A percentile compares a stretch with the other conserved stretches of the same genome.
These are phyloP conservation scores for Sipha maydis DNA, from an alignment of 2,888 invertebrate genomes.

Conservation along the genomic window DNA sequence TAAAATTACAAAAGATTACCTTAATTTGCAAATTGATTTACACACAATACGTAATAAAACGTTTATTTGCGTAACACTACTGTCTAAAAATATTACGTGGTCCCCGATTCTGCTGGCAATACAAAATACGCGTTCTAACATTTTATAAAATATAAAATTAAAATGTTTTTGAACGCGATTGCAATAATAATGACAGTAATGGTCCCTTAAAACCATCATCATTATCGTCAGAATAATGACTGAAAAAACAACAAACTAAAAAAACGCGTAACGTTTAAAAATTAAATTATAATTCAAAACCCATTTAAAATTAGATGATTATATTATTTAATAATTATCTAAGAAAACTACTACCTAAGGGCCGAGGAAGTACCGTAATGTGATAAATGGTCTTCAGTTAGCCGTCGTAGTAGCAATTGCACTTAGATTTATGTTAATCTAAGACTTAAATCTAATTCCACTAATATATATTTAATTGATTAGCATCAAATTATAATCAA, in stretches of 20 bases:
- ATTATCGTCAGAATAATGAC: conserved; percentile 61
- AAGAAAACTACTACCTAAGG: not conserved
- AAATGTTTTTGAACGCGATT: conserved; percentile 48
- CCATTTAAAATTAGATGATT: conserved; percentile 49
- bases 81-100: conserved; percentile 54
- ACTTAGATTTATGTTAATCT: conserved; percentile 14
- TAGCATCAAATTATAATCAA: not conserved
- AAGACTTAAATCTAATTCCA: not conserved
- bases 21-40: conserved; percentile 32
- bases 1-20: conserved; percentile 40
- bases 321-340: conserved; percentile 14
- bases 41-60: conserved; percentile 34
- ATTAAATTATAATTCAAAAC: conserved; percentile 57
- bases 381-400: not conserved
- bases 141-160: conserved; percentile 39
- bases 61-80: conserved; percentile 50
- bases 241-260: conserved; percentile 52
- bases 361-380: not conserved
- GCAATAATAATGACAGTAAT: conserved; percentile 61
- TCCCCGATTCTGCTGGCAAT: conserved; percentile 61
- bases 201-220: conserved; percentile 62
- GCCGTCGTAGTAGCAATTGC: not conserved
- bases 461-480: not conserved
- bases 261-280: conserved; percentile 55
- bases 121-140: conserved; percentile 54